Percentiles rank a stretch among this genome's conserved stretches.
These are phyloP conservation scores for Pempheris klunzingeri DNA, from an alignment of 2,797 vertebrate genomes.

Conservation along the genomic window DNA sequence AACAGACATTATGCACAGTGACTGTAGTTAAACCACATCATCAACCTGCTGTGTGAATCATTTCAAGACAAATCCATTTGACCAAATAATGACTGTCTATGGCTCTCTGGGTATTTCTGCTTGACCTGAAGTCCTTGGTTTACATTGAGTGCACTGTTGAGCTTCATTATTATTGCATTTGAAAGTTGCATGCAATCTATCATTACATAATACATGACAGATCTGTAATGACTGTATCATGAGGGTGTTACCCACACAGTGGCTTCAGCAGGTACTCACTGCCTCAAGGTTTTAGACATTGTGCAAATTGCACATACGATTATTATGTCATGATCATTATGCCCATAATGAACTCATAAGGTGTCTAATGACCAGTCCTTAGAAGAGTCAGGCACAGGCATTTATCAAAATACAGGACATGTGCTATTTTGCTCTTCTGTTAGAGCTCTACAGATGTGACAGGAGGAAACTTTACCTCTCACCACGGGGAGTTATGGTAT, in stretches of 20 bases:
- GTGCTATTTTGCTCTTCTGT: slow-evolving; percentile 36
- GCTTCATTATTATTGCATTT: slow-evolving; percentile 52
- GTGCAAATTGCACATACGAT: slow-evolving; percentile 62
- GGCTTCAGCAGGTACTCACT: slow-evolving; percentile 41
- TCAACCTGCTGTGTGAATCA: slow-evolving; percentile 10
- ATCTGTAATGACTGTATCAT: slow-evolving; percentile 51
- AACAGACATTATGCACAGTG: slow-evolving; percentile 3
- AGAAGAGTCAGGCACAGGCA: slow-evolving; percentile 36
- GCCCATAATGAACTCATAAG: slow-evolving; percentile 71
- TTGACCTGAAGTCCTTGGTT: slow-evolving; percentile 37
- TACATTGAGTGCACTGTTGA: slow-evolving; percentile 21
- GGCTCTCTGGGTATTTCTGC: slow-evolving; percentile 18
- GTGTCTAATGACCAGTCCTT: slow-evolving; percentile 60
- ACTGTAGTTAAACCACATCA: slow-evolving; percentile 22
- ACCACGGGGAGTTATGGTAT: slow-evolving; percentile 11
- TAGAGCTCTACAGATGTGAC: slow-evolving; percentile 21
- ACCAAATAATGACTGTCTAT: slow-evolving; percentile 4
- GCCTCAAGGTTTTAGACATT: slow-evolving; percentile 55
- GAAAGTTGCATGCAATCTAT: slow-evolving; percentile 45
- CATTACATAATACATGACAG: slow-evolving; percentile 40
- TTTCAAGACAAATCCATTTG: slow-evolving; percentile 7
- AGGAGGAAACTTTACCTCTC: slow-evolving; percentile 9
- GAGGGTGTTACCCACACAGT: slow-evolving; percentile 41
- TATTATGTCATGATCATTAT: slow-evolving; percentile 68
- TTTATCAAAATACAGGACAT: slow-evolving; percentile 45